Conservation (phyloP, 2,888 invertebrate species). For the Nemotelus nigrinus region DNA sequence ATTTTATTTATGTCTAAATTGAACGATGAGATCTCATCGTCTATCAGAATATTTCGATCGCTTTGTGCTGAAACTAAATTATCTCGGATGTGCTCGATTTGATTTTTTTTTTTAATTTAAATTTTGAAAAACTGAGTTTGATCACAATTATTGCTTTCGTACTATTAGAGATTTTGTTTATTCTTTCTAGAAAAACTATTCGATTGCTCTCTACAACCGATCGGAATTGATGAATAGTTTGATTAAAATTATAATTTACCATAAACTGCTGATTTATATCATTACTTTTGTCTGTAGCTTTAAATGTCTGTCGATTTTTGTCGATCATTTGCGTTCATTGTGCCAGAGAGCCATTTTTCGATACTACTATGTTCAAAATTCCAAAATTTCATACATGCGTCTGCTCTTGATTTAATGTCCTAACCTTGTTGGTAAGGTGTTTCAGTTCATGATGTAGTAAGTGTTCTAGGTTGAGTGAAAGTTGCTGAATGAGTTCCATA, state of each 20-base stretch:
- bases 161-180: neutral
- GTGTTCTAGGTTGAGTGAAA: neutral
- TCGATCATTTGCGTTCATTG: neutral
- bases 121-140: conserved; percentile 17
- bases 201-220: neutral
- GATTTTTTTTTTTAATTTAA: conserved; percentile 25
- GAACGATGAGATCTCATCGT: neutral
- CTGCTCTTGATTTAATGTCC: neutral
- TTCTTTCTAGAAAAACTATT: neutral
- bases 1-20: no score
- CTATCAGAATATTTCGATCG: neutral
- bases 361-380: neutral
- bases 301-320: neutral
- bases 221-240: neutral
- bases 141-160: neutral
- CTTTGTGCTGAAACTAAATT: conserved; percentile 33
- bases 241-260: neutral
- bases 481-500: conserved; percentile 5
- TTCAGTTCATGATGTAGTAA: neutral
- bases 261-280: neutral
- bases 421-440: neutral
- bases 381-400: neutral
- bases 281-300: neutral
- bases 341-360: neutral
- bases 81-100: conserved; percentile 34